Evolutionary conservation across 2,113 vertebrate genomes (phyloP), one percentile per base, ranked within the genome.

Genomic region (Ifrita kowaldi): DNA sequence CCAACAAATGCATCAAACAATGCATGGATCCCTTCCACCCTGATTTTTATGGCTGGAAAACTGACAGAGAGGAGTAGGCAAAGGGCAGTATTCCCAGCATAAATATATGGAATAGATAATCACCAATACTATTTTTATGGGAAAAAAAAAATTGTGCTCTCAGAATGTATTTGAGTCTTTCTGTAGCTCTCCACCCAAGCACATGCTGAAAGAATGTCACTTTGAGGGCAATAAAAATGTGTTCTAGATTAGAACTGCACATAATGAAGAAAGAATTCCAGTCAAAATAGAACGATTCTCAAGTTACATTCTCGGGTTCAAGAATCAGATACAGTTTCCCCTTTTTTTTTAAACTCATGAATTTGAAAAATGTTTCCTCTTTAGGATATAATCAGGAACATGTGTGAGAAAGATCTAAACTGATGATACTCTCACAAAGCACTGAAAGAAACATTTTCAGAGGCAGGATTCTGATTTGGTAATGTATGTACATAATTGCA

Each of bases 201-300:
- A 81, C 63, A 88, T 67, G 47, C 32, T 88, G 79, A 81, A 95
- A 84, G 65, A 93, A 92, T 77, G 77, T 68, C 35, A 81, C 27
- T 77, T 42, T 37, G 69, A 83, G 89, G 56, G 49, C 47, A 90
- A 68, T 52, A 59, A 81, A 95, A 95, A 93, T 85, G 53, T 90
- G 90, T 84, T 95, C 50, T 52, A 69, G 73, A 89, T 96, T 94
- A 95, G 77, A 88, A 64, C 60, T 78, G 33, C 56, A 71, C 73
- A 89, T 87, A 94, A 92, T 53, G 68, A 80, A 78, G 50, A 85
- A 95, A 95, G 76, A 89, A 95, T 84, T 97, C 80, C 84, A 95
- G 91, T 62, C 95, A 96, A 96, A 96, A 97, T 71, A 95, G 76
- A 96, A 69, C 5, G 41, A 89, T 83, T 83, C 85, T 92, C 93